Evolutionary conservation across 2,797 vertebrate species (phyloP).

Genomic region (Ataeniobius toweri): DNA sequence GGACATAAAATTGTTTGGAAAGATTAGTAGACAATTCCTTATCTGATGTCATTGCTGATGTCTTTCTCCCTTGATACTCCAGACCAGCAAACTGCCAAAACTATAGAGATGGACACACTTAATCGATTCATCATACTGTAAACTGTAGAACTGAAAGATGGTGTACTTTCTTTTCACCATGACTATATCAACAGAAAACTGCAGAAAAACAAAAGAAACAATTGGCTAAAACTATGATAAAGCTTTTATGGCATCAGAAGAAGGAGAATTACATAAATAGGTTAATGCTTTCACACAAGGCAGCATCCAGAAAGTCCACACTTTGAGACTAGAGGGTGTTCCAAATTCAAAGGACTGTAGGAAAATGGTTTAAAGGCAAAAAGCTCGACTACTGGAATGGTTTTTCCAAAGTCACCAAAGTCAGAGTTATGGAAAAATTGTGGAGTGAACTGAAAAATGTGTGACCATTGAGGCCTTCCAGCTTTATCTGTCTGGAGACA

Average conservation of each 20-base stretch:
- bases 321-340: not conserved
- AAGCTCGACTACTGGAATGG: not conserved
- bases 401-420: not conserved
- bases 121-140: not conserved
- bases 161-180: not conserved
- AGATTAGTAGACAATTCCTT: not conserved
- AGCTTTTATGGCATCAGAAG: not conserved
- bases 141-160: not conserved
- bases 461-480: not conserved
- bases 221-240: not conserved
- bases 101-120: not conserved
- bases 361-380: not conserved
- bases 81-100: not conserved
- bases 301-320: not conserved
- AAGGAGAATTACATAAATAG: not conserved
- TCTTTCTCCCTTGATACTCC: not conserved
- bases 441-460: not conserved
- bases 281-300: not conserved
- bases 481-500: not conserved
- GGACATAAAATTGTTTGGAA: not conserved
- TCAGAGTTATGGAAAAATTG: not conserved
- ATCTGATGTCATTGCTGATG: not conserved
- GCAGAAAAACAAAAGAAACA: not conserved
- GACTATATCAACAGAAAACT: not conserved
- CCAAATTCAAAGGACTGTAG: not conserved